These are phyloP conservation scores for Sclerodermus sp. DNA, from an alignment of 2,888 invertebrate genomes.

Conservation along the genomic window DNA sequence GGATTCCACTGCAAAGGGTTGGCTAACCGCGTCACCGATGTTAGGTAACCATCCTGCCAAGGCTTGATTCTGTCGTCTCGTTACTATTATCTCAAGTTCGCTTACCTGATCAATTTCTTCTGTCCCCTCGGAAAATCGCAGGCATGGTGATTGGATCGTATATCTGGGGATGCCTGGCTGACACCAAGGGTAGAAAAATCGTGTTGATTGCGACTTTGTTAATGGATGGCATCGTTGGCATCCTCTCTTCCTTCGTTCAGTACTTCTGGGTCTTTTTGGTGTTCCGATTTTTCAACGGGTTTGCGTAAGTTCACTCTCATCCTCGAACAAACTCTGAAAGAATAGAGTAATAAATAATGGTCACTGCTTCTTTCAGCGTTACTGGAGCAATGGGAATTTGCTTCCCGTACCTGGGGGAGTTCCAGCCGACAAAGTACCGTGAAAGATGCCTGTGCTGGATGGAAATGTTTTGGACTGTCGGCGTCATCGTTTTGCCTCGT, in stretches of 20 bases:
- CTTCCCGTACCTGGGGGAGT: constrained; percentile 81
- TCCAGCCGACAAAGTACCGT: constrained; percentile 77
- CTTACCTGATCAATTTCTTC: background rate
- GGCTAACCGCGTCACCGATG: constrained; percentile 57
- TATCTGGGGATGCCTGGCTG: constrained; percentile 83
- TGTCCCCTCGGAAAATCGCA: no score
- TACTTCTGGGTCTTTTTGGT: constrained; percentile 72
- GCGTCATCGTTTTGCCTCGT: constrained; percentile 76
- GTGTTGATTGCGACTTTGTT: constrained; percentile 74
- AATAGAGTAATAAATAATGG: background rate
- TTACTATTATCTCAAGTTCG: no score
- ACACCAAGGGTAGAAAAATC: constrained; percentile 77
- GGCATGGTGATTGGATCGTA: constrained; percentile 84
- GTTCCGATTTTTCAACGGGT: constrained; percentile 76
- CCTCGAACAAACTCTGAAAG: no score
- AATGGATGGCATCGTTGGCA: constrained; percentile 73
- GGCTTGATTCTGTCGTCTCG: no score
- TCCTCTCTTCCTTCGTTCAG: constrained; percentile 74
- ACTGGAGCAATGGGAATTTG: constrained; percentile 83
- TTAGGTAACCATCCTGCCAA: constrained; percentile 47
- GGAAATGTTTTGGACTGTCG: constrained; percentile 84
- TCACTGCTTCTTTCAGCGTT: constrained; percentile 60
- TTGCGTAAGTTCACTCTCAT: constrained; percentile 77
- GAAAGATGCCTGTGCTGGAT: constrained; percentile 83
- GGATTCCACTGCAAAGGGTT: constrained; percentile 56